Percentiles rank a stretch among this genome's conserved stretches.
phyloP scores from a whole-genome alignment of 92 coral and sea anemone genomes.

The Epizoanthus rinbou region DNA sequence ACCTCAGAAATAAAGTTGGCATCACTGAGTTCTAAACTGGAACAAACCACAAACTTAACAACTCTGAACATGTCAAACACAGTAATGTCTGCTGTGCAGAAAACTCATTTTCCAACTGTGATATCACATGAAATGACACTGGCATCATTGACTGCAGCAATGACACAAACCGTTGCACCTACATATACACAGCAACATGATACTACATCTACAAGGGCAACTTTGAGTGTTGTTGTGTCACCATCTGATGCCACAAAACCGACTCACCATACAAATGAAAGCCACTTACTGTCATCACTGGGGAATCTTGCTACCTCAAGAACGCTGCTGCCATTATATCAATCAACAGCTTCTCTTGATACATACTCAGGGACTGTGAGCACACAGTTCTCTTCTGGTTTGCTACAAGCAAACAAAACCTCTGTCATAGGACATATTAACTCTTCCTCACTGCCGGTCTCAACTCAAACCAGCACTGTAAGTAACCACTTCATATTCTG shows the following conservation, averaged over 20 bases:
- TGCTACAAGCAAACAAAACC: constrained; percentile 11
- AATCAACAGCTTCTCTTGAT: not conserved
- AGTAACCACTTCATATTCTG: not conserved
- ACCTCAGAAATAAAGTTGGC: not conserved
- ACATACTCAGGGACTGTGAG: not conserved
- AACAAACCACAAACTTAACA: not conserved
- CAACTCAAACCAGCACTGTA: not conserved
- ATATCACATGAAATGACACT: not conserved
- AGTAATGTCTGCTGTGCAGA: not conserved
- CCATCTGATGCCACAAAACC: not conserved
- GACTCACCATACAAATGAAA: not conserved
- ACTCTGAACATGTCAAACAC: not conserved
- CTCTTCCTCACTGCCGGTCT: not conserved
- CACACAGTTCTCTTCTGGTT: constrained; percentile 6
- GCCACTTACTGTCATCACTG: not conserved
- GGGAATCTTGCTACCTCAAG: not conserved
- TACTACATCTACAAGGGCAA: not conserved
- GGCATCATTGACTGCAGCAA: not conserved
- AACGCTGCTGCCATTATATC: not conserved
- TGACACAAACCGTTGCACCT: not conserved
- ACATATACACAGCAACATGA: not conserved
- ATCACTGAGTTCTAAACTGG: not conserved
- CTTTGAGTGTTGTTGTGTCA: not conserved
- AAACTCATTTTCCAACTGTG: not conserved
- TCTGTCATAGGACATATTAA: not conserved